Percentiles rank a stretch among this genome's conserved stretches.
Evolutionary conservation across 2,113 vertebrate genomes (phyloP).

Genomic region (Coregonus clupeaformis): DNA sequence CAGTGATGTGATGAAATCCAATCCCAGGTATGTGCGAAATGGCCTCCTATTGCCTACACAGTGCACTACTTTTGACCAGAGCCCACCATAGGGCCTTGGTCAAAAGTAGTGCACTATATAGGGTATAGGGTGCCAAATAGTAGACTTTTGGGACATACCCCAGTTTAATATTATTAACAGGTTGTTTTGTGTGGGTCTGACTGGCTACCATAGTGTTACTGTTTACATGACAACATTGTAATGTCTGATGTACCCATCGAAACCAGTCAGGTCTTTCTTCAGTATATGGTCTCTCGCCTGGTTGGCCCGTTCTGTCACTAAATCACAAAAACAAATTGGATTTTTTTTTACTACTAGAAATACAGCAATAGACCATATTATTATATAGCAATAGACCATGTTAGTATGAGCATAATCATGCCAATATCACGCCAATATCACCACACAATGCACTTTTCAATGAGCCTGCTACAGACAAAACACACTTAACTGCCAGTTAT

Average conservation of each 20-base stretch:
- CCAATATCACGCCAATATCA: background rate
- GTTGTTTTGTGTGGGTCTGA: too few species aligned
- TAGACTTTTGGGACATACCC: too few species aligned
- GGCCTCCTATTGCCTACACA: too few species aligned
- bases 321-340: conserved; percentile 9
- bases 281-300: conserved; percentile 81
- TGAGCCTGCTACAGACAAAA: background rate
- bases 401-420: background rate
- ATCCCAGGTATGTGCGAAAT: conserved; percentile 12
- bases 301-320: conserved; percentile 78
- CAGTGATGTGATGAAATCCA: conserved; percentile 33
- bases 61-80: too few species aligned
- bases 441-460: background rate
- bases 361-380: too few species aligned
- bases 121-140: too few species aligned
- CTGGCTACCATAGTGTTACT: conserved; percentile 11
- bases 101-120: too few species aligned
- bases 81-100: too few species aligned
- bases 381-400: background rate
- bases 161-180: background rate
- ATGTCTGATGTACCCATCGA: conserved; percentile 73
- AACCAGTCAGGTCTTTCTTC: conserved; percentile 76
- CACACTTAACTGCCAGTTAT: background rate
- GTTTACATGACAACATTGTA: conserved; percentile 15
- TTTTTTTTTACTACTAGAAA: too few species aligned